phyloP scores from a whole-genome alignment of 2,113 vertebrate genomes.

The Dasyurus viverrinus region DNA sequence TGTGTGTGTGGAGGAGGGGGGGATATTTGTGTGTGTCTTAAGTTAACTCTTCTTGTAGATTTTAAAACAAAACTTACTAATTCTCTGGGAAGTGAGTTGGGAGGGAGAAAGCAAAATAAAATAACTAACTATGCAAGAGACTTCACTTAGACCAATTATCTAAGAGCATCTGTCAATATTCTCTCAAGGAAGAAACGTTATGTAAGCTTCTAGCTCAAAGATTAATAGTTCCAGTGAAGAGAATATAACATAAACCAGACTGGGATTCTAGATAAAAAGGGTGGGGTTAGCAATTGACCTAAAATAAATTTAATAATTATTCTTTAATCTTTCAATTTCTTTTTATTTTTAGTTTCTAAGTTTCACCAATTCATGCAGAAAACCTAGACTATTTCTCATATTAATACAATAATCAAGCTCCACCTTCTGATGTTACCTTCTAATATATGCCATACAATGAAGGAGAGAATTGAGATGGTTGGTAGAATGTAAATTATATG shows the following conservation, averaged over 20 bases:
- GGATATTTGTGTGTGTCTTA: background rate
- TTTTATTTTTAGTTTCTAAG: too few relatives aligned
- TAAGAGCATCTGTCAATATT: conserved; percentile 45
- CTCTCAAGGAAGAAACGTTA: conserved; percentile 32
- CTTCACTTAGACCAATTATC: conserved; percentile 11
- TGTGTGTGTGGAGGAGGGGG: background rate
- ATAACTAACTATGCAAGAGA: background rate
- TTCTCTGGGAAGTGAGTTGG: too few relatives aligned
- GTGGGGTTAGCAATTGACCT: too few relatives aligned
- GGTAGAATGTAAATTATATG: too few relatives aligned
- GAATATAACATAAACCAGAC: conserved; percentile 48
- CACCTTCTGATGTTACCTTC: too few relatives aligned
- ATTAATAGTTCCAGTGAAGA: background rate
- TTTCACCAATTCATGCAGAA: too few relatives aligned
- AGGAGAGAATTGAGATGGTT: too few relatives aligned
- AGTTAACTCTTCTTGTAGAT: background rate
- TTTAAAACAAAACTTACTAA: background rate
- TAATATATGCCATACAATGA: too few relatives aligned
- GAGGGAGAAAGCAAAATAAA: background rate
- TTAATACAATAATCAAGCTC: too few relatives aligned
- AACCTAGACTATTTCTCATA: too few relatives aligned
- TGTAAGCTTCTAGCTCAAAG: conserved; percentile 7
- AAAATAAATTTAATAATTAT: too few relatives aligned
- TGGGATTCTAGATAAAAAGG: conserved; percentile 2
- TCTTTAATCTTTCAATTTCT: too few relatives aligned